Percentiles rank a stretch among this genome's conserved stretches.
phyloP scores from a whole-genome alignment of 2,797 vertebrate species.

The Stomatorhinus walkeri region DNA sequence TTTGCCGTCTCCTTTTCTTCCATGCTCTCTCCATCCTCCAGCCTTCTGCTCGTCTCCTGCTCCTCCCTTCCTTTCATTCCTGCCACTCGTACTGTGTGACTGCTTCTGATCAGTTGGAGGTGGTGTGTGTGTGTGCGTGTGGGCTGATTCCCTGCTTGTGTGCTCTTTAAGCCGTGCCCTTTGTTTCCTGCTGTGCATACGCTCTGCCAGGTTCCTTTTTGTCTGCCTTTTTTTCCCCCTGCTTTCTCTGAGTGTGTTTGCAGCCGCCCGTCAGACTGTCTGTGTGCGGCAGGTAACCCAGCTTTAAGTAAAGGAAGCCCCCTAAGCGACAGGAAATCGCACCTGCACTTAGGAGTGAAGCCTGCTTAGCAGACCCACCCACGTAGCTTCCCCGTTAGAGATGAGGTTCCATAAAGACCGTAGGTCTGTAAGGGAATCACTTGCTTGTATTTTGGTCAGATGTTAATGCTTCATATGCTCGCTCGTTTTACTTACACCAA shows the following conservation, averaged over 20 bases:
- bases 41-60: background rate
- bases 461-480: background rate
- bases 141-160: background rate
- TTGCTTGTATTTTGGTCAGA: background rate
- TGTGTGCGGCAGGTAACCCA: slow-evolving; percentile 6
- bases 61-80: background rate
- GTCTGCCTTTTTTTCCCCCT: background rate
- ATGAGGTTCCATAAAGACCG: background rate
- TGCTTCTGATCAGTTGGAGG: slow-evolving; percentile 16
- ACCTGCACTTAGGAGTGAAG: background rate
- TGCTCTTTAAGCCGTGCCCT: background rate
- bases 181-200: background rate
- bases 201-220: background rate
- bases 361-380: background rate
- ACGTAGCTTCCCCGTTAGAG: background rate
- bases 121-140: background rate
- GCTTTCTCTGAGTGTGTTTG: slow-evolving; percentile 13
- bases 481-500: background rate
- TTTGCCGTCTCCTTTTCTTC: background rate
- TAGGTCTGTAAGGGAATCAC: background rate
- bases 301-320: background rate
- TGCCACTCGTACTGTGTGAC: slow-evolving; percentile 22
- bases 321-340: background rate
- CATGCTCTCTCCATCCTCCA: background rate
- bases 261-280: background rate